A percentile compares a stretch with the other conserved stretches of the same genome.
phyloP scores from a whole-genome alignment of 2,888 invertebrate species.

The Diarsia dahlii region DNA sequence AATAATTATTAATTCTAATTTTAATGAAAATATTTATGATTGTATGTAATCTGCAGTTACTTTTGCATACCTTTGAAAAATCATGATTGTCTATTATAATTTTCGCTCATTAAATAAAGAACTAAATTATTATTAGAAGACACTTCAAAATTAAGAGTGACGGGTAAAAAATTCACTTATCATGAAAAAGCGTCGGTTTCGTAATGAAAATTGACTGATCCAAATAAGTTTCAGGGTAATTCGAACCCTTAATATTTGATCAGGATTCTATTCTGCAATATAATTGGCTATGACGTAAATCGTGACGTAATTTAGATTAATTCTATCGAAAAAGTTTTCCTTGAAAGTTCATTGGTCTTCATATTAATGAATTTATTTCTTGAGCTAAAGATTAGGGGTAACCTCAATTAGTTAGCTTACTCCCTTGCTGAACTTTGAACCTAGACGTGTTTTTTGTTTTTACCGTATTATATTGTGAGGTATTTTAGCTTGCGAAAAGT shows the following conservation, averaged over 20 bases:
- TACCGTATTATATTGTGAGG: background rate
- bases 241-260: slow-evolving; percentile 59
- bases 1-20: too few species aligned
- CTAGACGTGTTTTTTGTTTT: background rate
- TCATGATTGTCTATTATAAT: slow-evolving; percentile 4
- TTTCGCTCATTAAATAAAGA: slow-evolving; percentile 14
- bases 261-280: slow-evolving; percentile 37
- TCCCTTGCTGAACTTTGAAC: background rate
- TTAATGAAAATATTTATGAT: background rate
- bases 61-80: background rate
- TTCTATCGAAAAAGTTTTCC: slow-evolving; percentile 39
- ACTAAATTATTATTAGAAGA: slow-evolving; percentile 31
- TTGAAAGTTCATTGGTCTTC: slow-evolving; percentile 22
- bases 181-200: slow-evolving; percentile 30
- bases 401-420: slow-evolving; percentile 18
- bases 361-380: slow-evolving; percentile 28
- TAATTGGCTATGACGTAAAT: slow-evolving; percentile 58
- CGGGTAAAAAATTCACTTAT: slow-evolving; percentile 35
- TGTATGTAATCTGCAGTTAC: background rate
- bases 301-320: slow-evolving; percentile 57
- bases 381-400: slow-evolving; percentile 10
- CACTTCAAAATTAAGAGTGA: slow-evolving; percentile 50
- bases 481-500: background rate
- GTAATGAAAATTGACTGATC: slow-evolving; percentile 64
- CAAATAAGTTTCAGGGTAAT: slow-evolving; percentile 49